Evolutionary conservation across 2,888 invertebrate genomes (phyloP).

Genomic region (Stratiomys singularior): DNA sequence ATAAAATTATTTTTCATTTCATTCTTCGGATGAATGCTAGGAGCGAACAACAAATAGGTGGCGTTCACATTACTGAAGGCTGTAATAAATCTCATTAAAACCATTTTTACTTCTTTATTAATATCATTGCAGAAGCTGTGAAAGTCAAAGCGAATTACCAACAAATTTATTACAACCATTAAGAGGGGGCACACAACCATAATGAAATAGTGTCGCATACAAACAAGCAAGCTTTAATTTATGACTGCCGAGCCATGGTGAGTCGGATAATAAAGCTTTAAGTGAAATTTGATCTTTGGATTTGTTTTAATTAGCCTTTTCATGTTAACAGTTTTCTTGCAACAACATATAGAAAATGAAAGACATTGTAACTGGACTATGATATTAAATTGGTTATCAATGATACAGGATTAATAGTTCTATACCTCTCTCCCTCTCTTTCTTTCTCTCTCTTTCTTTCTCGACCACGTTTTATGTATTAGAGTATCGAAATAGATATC

Average conservation of each 20-base stretch:
- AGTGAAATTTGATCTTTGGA: conserved; percentile 40
- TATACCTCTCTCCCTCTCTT: too few relatives aligned
- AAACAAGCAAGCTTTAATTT: conserved; percentile 34
- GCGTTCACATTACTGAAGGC: conserved; percentile 7
- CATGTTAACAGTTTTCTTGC: background rate
- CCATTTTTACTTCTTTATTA: conserved; percentile 45
- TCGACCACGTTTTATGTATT: too few relatives aligned
- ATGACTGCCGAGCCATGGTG: background rate
- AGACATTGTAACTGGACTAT: too few relatives aligned
- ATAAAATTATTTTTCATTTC: conserved; percentile 45
- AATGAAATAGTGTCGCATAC: conserved; percentile 33
- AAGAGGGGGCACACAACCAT: conserved; percentile 15
- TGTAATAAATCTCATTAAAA: conserved; percentile 43
- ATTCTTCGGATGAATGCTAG: conserved; percentile 10
- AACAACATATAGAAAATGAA: background rate
- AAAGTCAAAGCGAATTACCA: conserved; percentile 41
- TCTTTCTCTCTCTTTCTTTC: too few relatives aligned
- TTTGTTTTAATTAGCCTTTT: conserved; percentile 36
- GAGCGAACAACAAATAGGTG: background rate
- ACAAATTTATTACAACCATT: conserved; percentile 43
- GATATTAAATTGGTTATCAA: too few relatives aligned
- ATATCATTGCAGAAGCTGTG: conserved; percentile 31
- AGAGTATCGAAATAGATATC: too few relatives aligned
- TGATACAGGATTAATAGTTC: too few relatives aligned
- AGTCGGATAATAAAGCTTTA: conserved; percentile 26